These are phyloP conservation scores for Hyposoter dolosus DNA, from an alignment of 2,888 invertebrate species.

Conservation along the genomic window DNA sequence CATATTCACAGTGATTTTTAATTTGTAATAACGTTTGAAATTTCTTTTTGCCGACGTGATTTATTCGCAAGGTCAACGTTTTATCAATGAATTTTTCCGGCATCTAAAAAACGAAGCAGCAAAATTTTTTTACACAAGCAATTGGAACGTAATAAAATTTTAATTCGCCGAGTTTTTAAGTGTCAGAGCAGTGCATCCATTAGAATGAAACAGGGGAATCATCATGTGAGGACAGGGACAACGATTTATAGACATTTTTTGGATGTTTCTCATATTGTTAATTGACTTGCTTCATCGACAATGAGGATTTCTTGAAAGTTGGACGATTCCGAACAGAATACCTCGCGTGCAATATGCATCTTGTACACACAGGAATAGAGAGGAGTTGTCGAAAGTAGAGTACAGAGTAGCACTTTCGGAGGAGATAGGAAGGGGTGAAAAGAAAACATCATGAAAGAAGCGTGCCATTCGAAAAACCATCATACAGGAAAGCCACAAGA, in stretches of 20 bases:
- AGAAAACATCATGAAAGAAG: constrained; percentile 34
- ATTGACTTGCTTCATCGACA: not conserved
- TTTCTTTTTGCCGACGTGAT: not conserved
- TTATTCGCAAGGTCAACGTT: not conserved
- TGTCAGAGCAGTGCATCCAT: no score
- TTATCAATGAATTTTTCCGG: no score
- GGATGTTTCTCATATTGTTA: not conserved
- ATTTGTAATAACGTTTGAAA: not conserved
- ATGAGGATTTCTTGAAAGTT: not conserved
- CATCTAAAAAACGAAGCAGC: no score
- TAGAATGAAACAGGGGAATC: not conserved
- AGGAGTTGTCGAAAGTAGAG: constrained; percentile 25
- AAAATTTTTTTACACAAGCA: no score
- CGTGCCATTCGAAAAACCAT: constrained; percentile 36
- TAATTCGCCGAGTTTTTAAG: no score
- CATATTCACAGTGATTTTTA: not conserved
- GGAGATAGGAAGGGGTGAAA: constrained; percentile 19
- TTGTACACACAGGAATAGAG: constrained; percentile 21
- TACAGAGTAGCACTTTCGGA: constrained; percentile 24
- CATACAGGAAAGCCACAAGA: constrained; percentile 7
- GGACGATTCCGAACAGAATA: not conserved
- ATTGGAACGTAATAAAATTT: no score
- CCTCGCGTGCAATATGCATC: constrained; percentile 25
- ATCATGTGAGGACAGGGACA: no score
- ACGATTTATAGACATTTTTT: not conserved